These are phyloP conservation scores for Anoplius nigerrimus DNA, from an alignment of 2,888 invertebrate species.

Conservation along the genomic window DNA sequence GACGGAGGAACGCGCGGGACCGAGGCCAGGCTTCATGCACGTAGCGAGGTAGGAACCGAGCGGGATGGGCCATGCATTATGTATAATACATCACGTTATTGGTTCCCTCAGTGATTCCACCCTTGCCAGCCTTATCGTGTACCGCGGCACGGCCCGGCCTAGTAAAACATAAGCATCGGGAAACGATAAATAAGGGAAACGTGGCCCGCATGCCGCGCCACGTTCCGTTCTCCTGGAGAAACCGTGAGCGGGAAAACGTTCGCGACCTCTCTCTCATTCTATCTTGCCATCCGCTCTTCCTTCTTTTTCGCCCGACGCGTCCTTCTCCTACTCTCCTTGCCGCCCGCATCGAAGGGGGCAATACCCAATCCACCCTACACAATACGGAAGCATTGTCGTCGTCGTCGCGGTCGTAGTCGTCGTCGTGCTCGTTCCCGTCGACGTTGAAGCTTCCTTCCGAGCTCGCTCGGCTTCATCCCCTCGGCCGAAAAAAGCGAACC, in stretches of 20 bases:
- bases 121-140: conserved; percentile 72
- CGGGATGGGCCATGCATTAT: conserved; percentile 72
- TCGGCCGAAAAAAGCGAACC: conserved; percentile 37
- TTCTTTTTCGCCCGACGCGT: too few relatives aligned
- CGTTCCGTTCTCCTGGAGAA: conserved; percentile 37
- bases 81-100: conserved; percentile 76
- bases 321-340: conserved; percentile 12
- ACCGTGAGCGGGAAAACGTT: conserved; percentile 46
- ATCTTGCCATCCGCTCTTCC: too few relatives aligned
- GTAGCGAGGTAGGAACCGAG: conserved; percentile 48
- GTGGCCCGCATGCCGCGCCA: conserved; percentile 71
- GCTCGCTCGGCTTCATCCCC: conserved; percentile 28
- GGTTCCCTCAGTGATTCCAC: conserved; percentile 75
- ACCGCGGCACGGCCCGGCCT: conserved; percentile 67
- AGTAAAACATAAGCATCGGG: conserved; percentile 75
- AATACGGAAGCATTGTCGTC: conserved; percentile 34
- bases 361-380: conserved; percentile 22
- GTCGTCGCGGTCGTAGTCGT: not conserved
- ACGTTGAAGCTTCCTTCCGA: conserved; percentile 39
- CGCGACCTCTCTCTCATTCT: conserved; percentile 6
- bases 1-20: conserved; percentile 15
- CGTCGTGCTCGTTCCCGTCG: not conserved
- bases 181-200: conserved; percentile 75
- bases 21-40: conserved; percentile 41
- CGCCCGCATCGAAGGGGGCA: too few relatives aligned